A percentile compares a stretch with the other conserved stretches of the same genome.
phyloP scores from a whole-genome alignment of 2,113 vertebrate species.

The Anas platyrhynchos region DNA sequence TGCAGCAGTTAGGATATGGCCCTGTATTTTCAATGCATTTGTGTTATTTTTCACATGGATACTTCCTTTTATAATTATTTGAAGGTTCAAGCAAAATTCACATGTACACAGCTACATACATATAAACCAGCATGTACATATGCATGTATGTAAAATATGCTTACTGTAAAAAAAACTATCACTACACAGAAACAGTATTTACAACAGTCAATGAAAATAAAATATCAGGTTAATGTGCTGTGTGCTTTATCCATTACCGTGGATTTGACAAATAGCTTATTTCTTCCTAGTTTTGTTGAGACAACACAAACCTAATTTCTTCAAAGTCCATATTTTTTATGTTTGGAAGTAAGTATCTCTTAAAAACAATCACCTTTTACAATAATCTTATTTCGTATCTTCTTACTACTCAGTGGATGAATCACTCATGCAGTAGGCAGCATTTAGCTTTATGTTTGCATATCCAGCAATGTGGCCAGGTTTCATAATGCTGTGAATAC shows the following conservation, averaged over 20 bases:
- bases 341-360: not conserved
- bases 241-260: not conserved
- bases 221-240: not conserved
- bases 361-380: slow-evolving; percentile 2
- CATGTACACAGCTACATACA: not conserved
- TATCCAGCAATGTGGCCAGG: not conserved
- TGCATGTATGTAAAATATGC: not conserved
- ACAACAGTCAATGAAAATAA: not conserved
- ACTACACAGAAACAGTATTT: not conserved
- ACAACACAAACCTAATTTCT: not conserved
- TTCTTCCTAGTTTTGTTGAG: not conserved
- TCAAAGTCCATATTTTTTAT: not conserved
- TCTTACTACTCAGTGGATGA: not conserved
- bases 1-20: not conserved
- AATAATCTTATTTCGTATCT: slow-evolving; percentile 28
- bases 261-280: not conserved
- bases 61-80: not conserved
- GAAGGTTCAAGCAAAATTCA: not conserved
- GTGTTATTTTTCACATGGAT: not conserved
- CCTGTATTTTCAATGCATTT: not conserved
- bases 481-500: slow-evolving; percentile 65
- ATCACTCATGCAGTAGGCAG: slow-evolving; percentile 26
- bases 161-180: not conserved
- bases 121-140: not conserved
- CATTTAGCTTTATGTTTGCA: slow-evolving; percentile 42